Base-by-base conservation (phyloP, 2,113 vertebrate genomes). In the Ornithorhynchus anatinus region DNA sequence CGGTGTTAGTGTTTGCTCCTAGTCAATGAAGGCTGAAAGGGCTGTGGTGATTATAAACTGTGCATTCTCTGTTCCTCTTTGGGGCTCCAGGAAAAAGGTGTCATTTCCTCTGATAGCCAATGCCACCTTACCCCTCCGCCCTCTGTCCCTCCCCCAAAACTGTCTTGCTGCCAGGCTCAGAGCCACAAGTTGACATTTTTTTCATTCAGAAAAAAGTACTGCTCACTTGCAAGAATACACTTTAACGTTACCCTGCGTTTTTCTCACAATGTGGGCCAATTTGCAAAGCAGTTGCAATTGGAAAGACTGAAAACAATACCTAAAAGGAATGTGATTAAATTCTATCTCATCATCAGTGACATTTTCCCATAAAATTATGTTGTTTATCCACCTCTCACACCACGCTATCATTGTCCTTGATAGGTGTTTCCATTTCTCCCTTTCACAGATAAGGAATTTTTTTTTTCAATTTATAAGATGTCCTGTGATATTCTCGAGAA, bases 391-490 rank as follows among this genome's bases (percentile, higher is more conserved):
- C 5, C 19, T n/a, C 8, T 67, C n/a, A 50, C 17, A 4, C 22
- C 11, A 47, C 1, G 45, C 11, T 63, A 15, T 37, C 59, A 36
- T 17, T 15, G 45, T 20, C 20, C 29, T 54, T 5, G 69, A 57
- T 69, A 72, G 36, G 66, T 1, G 6, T 48, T 69, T 68, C 52
- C 37, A 44, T 54, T 59, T 69, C 17, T 65, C 20, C 6, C 39
- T 80, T 66, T 51, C 16, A 33, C 31, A 4, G 22, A 32, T 67
- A 64, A 10, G 64, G 53, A 63, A 52, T 66, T 10, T 5, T 67
- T 66, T 57, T 36, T 5, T 23, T 75, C 52, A 58, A 14, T 60
- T 72, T 79, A 40, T 59, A 3, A 62, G 56, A 54, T 58, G 73
- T 59, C 48, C 61, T 39, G 15, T 54, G 40, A 44, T 51, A 2